A percentile compares a stretch with the other conserved stretches of the same genome.
phyloP scores from a whole-genome alignment of 1,140 invertebrate genomes.

The Leptinotarsa lineolata region DNA sequence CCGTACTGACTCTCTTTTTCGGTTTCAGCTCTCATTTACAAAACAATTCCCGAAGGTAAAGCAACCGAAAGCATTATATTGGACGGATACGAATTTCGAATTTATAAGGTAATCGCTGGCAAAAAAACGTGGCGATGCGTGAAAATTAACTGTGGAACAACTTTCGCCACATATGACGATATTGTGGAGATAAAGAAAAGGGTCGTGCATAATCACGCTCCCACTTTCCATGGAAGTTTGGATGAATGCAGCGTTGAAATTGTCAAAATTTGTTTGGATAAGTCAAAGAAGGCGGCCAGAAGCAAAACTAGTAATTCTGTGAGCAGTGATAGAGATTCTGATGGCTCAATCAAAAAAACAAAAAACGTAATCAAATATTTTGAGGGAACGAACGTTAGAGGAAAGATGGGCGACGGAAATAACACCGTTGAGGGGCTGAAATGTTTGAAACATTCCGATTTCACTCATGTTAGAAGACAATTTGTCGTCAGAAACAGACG shows the following conservation, averaged over 20 bases:
- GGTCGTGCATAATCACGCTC: constrained; percentile 12
- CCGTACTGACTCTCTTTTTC: not conserved
- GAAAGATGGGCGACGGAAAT: too few species aligned
- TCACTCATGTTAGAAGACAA: too few species aligned
- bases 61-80: not conserved
- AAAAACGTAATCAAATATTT: not conserved
- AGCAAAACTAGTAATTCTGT: not conserved
- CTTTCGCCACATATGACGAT: not conserved
- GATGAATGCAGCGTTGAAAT: constrained; percentile 17
- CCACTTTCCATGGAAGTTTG: constrained; percentile 11
- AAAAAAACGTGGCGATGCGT: constrained; percentile 29
- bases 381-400: too few species aligned
- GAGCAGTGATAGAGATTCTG: not conserved
- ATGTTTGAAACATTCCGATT: too few species aligned
- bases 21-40: constrained; percentile 20
- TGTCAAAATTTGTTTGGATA: not conserved
- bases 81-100: constrained; percentile 22
- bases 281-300: not conserved
- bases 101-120: not conserved
- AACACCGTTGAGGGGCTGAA: too few species aligned
- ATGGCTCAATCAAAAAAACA: not conserved
- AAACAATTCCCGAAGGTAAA: constrained; percentile 17
- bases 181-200: constrained; percentile 6
- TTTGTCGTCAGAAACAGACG: too few species aligned
- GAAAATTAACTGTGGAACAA: not conserved